Evolutionary conservation across 2,113 vertebrate species (phyloP).

Genomic region (Bombycilla garrulus): DNA sequence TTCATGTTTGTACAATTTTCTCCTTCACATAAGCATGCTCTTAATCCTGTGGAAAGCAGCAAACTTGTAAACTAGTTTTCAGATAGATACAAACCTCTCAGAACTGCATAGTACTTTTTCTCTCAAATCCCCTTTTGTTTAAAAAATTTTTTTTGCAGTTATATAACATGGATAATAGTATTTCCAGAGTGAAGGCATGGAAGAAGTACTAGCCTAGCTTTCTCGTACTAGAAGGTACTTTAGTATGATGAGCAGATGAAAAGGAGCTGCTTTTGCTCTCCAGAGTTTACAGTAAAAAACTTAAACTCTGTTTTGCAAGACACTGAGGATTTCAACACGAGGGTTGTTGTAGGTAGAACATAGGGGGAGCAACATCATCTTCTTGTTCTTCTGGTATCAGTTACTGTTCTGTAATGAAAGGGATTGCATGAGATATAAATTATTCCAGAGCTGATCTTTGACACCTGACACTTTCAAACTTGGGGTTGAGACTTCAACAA

Average conservation of each 20-base stretch:
- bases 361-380: not conserved
- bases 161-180: rapidly evolving
- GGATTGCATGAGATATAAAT: not conserved
- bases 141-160: not conserved
- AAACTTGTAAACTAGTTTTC: not conserved
- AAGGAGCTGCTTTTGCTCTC: not conserved
- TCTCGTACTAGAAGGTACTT: not conserved
- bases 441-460: not conserved
- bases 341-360: not conserved
- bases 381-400: not conserved
- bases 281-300: not conserved
- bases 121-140: not conserved
- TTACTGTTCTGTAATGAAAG: not conserved
- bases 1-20: not conserved
- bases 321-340: not conserved
- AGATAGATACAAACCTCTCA: not conserved
- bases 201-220: not conserved
- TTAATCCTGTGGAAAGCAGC: not conserved
- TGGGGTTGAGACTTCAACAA: not conserved
- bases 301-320: not conserved
- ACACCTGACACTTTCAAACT: not conserved
- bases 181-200: not conserved
- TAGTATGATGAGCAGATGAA: not conserved
- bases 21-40: not conserved
- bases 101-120: not conserved